phyloP scores from a whole-genome alignment of 2,113 vertebrate genomes.

The Prolemur simus region DNA sequence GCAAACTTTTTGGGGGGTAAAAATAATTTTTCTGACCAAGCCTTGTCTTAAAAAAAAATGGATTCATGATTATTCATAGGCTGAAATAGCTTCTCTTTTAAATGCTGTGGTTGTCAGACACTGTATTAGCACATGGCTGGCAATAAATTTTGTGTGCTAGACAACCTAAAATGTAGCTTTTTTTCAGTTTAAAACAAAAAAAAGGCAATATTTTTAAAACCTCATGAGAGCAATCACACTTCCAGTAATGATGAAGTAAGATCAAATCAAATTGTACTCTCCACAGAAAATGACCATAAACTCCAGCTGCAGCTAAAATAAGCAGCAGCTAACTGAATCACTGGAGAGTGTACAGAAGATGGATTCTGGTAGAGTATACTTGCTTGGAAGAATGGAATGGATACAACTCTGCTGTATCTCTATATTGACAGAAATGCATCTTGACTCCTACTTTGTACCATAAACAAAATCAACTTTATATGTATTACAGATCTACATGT shows the following conservation, averaged over 20 bases:
- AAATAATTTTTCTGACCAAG: not conserved
- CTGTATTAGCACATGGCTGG: not conserved
- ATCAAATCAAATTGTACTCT: not conserved
- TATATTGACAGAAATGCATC: not conserved
- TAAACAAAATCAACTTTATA: not conserved
- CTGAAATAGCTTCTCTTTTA: not conserved
- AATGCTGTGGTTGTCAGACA: slow-evolving; percentile 12
- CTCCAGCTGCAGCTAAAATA: not conserved
- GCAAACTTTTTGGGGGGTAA: not conserved
- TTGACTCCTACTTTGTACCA: not conserved
- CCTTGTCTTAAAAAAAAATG: not conserved
- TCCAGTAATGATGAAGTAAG: not conserved
- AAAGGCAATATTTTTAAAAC: slow-evolving; percentile 11
- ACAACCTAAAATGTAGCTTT: not conserved
- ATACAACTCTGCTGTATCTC: too few relatives aligned
- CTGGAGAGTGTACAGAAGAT: not conserved
- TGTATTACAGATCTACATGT: not conserved
- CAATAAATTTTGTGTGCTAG: not conserved
- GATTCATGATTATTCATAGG: not conserved
- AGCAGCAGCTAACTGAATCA: not conserved
- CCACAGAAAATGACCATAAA: not conserved
- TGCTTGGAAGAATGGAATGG: not conserved
- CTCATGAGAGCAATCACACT: not conserved
- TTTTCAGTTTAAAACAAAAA: not conserved
- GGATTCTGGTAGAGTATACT: too few relatives aligned